These are phyloP conservation scores for Catotricha subobsoleta DNA, from an alignment of 2,888 invertebrate species.

Conservation along the genomic window DNA sequence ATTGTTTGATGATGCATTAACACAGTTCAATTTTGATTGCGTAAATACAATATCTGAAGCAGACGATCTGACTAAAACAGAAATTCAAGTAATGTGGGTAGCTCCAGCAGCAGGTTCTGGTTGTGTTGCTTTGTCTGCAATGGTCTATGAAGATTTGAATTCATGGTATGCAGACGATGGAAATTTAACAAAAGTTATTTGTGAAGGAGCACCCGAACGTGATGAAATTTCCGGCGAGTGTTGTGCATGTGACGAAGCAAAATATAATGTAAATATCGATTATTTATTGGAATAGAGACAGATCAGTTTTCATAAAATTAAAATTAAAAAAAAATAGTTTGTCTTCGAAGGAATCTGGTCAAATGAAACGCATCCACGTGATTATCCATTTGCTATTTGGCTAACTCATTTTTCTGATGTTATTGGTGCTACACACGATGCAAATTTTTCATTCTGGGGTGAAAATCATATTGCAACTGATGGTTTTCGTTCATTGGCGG, in stretches of 20 bases:
- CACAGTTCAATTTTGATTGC: constrained; percentile 60
- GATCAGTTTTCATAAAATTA: too few relatives aligned
- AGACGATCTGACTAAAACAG: constrained; percentile 60
- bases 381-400: constrained; percentile 82
- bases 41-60: constrained; percentile 69
- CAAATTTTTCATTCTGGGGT: constrained; percentile 81
- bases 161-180: constrained; percentile 86
- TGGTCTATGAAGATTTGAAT: constrained; percentile 61
- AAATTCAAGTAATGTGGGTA: constrained; percentile 80
- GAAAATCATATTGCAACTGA: constrained; percentile 72
- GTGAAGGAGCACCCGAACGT: constrained; percentile 48
- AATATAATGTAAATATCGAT: constrained; percentile 82
- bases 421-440: constrained; percentile 83
- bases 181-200: constrained; percentile 56
- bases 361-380: constrained; percentile 83
- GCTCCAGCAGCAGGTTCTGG: constrained; percentile 72
- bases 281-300: too few relatives aligned
- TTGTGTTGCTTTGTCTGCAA: constrained; percentile 76
- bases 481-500: constrained; percentile 61
- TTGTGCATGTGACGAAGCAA: constrained; percentile 92
- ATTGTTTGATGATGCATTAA: constrained; percentile 39
- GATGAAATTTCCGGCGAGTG: constrained; percentile 44
- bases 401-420: constrained; percentile 93
- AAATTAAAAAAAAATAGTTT: constrained; percentile 31
- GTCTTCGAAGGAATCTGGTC: constrained; percentile 93